Evolutionary conservation across 2,113 vertebrate species (phyloP).

Genomic region (Herpailurus yagouaroundi): DNA sequence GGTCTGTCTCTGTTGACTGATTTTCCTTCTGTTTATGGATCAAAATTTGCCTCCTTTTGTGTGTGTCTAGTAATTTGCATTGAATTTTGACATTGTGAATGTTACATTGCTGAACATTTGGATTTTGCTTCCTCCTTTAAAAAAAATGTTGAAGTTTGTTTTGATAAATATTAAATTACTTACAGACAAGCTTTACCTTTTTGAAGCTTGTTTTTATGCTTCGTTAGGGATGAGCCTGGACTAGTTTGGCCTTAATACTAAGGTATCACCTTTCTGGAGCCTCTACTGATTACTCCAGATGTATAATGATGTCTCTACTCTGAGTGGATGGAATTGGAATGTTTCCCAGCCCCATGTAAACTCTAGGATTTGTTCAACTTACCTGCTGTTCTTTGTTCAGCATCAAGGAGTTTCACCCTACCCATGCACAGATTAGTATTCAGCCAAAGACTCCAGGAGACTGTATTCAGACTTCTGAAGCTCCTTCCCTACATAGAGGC

Average conservation of each 20-base stretch:
- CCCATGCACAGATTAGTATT: neutral
- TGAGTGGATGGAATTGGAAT: neutral
- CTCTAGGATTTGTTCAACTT: neutral
- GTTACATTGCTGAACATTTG: neutral
- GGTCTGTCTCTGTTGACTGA: neutral
- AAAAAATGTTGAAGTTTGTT: slow-evolving; percentile 13
- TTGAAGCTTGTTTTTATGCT: neutral
- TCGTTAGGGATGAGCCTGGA: neutral
- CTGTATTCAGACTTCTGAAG: neutral
- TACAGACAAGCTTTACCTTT: neutral
- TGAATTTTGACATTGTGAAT: neutral
- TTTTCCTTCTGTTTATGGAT: neutral
- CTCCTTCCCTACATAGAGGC: neutral
- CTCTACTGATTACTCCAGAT: neutral
- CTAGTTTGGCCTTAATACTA: neutral
- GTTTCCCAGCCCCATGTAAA: neutral
- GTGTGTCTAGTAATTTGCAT: neutral
- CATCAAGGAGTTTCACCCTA: neutral
- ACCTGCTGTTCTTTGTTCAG: neutral
- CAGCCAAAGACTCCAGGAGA: neutral
- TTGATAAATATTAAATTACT: neutral
- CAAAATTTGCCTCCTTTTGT: neutral
- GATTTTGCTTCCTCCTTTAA: neutral
- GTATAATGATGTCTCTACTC: neutral
- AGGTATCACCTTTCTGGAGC: neutral